Evolutionary conservation across 1,140 invertebrate species (phyloP).

Genomic region (Temnothorax longispinosus): DNA sequence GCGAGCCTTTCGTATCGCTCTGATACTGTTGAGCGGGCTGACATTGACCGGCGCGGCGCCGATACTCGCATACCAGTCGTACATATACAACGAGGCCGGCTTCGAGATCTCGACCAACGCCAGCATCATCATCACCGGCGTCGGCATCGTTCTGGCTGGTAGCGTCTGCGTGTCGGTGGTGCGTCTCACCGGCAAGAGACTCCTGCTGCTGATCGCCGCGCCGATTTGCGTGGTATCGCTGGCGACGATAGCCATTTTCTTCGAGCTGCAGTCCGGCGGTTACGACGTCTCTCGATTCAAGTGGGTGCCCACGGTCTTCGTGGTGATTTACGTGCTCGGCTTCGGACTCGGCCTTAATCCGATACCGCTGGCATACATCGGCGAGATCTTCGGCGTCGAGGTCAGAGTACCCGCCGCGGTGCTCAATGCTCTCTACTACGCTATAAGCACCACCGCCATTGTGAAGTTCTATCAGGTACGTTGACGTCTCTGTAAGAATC

Average conservation of each 20-base stretch:
- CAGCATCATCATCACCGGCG: conserved; percentile 92
- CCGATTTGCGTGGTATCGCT: conserved; percentile 88
- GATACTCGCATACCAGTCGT: conserved; percentile 93
- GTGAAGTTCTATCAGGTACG: conserved; percentile 84
- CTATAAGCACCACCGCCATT: conserved; percentile 78
- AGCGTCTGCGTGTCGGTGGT: conserved; percentile 89
- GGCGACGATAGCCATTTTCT: conserved; percentile 88
- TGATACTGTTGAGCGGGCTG: conserved; percentile 93
- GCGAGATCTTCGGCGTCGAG: conserved; percentile 84
- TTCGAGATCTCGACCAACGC: conserved; percentile 88
- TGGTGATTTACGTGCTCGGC: conserved; percentile 81
- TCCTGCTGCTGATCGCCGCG: conserved; percentile 90
- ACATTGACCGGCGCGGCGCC: conserved; percentile 93
- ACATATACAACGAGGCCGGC: conserved; percentile 91
- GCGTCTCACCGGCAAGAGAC: conserved; percentile 91
- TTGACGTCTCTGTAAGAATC: conserved; percentile 48
- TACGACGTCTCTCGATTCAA: conserved; percentile 81
- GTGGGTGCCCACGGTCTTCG: conserved; percentile 79
- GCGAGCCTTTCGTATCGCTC: conserved; percentile 90
- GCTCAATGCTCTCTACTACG: conserved; percentile 81
- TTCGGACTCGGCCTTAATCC: conserved; percentile 84
- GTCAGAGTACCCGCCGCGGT: conserved; percentile 84
- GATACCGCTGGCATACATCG: conserved; percentile 82
- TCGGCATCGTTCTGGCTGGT: conserved; percentile 92
- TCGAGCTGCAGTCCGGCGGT: conserved; percentile 85